Percentiles rank a stretch among this genome's conserved stretches.
Evolutionary conservation across 2,113 vertebrate genomes (phyloP).

Genomic region (Antennarius striatus): DNA sequence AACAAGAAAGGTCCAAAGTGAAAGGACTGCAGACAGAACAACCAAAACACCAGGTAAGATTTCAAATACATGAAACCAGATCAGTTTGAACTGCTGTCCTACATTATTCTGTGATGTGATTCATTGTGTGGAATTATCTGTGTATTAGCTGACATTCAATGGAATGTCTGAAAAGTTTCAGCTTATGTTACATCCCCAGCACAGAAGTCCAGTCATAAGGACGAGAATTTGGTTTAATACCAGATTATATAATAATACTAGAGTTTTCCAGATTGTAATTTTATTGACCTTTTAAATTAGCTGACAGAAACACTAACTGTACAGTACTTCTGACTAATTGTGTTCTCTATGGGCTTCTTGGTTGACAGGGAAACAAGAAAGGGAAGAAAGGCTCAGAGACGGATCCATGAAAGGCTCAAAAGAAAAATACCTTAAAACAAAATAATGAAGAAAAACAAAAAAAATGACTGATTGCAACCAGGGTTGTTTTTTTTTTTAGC

Average conservation of each 20-base stretch:
- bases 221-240: too few species aligned
- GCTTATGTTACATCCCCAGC: too few species aligned
- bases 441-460: conserved; percentile 41
- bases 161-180: too few species aligned
- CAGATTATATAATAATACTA: too few species aligned
- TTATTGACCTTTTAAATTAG: neutral
- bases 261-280: too few species aligned
- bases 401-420: conserved; percentile 80
- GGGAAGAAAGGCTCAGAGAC: conserved; percentile 85
- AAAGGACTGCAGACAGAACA: conserved; percentile 90
- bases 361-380: conserved; percentile 87
- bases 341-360: conserved; percentile 45
- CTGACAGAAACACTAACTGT: neutral
- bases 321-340: neutral
- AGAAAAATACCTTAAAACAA: conserved; percentile 20
- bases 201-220: too few species aligned
- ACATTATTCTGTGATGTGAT: neutral
- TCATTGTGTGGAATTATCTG: neutral
- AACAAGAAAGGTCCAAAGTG: conserved; percentile 94
- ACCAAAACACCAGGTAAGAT: conserved; percentile 89
- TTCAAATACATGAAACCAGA: neutral
- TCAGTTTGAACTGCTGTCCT: neutral
- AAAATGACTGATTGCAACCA: conserved; percentile 15
- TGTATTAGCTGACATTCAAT: too few species aligned
- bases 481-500: conserved; percentile 23